Evolutionary conservation across 2,888 invertebrate genomes (phyloP).

Genomic region (Cryptocephalus moraei): DNA sequence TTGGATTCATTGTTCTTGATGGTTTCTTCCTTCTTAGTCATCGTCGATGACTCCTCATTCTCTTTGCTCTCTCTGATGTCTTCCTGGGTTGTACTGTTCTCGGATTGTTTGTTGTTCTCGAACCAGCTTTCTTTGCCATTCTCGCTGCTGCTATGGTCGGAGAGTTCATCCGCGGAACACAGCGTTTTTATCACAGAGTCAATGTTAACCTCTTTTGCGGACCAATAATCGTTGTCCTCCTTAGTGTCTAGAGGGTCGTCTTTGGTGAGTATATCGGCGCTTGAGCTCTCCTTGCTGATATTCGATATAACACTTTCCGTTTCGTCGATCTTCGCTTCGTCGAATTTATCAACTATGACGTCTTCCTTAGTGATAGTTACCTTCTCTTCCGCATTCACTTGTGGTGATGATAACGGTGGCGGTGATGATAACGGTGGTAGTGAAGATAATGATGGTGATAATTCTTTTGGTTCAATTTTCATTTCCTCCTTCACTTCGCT

Average conservation of each 20-base stretch:
- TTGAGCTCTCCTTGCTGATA: constrained; percentile 31
- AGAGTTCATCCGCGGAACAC: constrained; percentile 43
- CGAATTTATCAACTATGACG: constrained; percentile 28
- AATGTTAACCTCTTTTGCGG: constrained; percentile 67
- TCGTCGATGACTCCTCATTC: constrained; percentile 3
- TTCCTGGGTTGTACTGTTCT: too few species aligned
- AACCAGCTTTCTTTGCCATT: constrained; percentile 28
- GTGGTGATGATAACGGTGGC: too few species aligned
- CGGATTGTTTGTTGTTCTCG: constrained; percentile 11
- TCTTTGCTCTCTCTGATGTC: constrained; percentile 4
- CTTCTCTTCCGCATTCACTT: neutral
- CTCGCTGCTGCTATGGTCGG: constrained; percentile 34
- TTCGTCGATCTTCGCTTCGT: constrained; percentile 31
- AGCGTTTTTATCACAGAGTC: constrained; percentile 72
- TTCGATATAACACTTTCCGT: constrained; percentile 32
- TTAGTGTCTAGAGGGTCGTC: constrained; percentile 45
- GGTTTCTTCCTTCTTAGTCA: constrained; percentile 5
- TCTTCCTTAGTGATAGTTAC: constrained; percentile 28
- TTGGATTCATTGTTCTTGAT: constrained; percentile 16
- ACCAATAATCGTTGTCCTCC: constrained; percentile 54
- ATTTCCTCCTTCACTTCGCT: constrained; percentile 8
- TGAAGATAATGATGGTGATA: neutral
- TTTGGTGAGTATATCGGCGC: constrained; percentile 32
- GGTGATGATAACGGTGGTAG: too few species aligned
- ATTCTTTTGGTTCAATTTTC: neutral